Evolutionary conservation across 2,797 vertebrate species (phyloP).

Genomic region (Arremon aurantiirostris): DNA sequence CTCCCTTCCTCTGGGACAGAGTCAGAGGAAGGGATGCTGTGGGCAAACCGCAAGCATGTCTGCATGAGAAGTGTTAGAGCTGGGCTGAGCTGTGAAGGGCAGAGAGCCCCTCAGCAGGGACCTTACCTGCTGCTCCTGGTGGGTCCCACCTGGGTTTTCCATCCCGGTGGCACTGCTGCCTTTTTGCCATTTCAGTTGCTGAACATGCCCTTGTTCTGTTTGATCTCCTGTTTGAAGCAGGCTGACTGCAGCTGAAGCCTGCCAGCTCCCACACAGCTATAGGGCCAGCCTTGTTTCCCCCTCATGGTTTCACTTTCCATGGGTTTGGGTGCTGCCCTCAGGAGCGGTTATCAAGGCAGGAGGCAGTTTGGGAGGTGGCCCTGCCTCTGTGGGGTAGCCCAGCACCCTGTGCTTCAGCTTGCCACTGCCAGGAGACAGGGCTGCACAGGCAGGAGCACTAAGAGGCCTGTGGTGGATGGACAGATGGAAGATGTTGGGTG

Average conservation of each 20-base stretch:
- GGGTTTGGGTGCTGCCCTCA: not conserved
- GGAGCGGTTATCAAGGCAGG: not conserved
- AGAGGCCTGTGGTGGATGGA: not conserved
- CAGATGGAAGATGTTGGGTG: not conserved
- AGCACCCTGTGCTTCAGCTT: rapidly evolving
- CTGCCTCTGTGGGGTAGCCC: rapidly evolving
- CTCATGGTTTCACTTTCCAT: not conserved
- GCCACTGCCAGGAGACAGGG: not conserved
- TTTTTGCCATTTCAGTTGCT: not conserved
- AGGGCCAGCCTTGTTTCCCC: not conserved
- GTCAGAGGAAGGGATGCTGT: not conserved
- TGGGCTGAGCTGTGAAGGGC: not conserved
- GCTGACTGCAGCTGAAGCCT: not conserved
- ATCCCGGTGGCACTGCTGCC: not conserved
- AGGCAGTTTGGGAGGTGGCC: not conserved
- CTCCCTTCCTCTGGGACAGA: not conserved
- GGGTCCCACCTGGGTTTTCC: not conserved
- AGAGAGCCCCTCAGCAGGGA: not conserved
- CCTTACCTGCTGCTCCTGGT: rapidly evolving
- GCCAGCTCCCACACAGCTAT: not conserved
- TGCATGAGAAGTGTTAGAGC: not conserved
- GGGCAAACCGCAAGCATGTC: not conserved
- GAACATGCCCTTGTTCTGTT: not conserved
- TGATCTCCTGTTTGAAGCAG: rapidly evolving
- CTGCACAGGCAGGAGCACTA: not conserved